Evolutionary conservation across 2,113 vertebrate genomes (phyloP), one percentile per base, ranked within the genome.

Genomic region (Aldabrachelys gigantea): DNA sequence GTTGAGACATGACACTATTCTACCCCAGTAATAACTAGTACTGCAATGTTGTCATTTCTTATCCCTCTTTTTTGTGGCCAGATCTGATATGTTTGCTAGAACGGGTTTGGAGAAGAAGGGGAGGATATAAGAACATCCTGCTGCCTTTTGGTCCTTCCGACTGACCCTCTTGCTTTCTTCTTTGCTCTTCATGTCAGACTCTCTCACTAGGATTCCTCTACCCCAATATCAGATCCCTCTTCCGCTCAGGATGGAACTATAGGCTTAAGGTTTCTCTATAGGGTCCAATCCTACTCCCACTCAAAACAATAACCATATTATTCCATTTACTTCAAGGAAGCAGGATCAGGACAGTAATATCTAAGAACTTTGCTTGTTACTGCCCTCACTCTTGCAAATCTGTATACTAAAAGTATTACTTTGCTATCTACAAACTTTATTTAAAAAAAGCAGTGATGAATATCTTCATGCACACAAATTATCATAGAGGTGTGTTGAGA

Each of bases 21-120:
- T 93, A 89, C 80, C 84, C 89, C 83, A 76, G 38, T 94, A 65
- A 92, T 91, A 96, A 93, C 3, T 7, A n/a, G 57, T n/a, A 75
- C 85, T 93, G 65, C 89, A 75, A 95, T 89, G 89, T 87, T 96
- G 89, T 88, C 95, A 92, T 84, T 95, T 93, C 95, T 89, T 79
- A 91, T 54, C 87, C 86, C 52, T 75, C 93, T 65, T 83, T 80
- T 85, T 41, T 44, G 14, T 52, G 25, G 47, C 19, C 79, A 29
- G 56, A 50, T 41, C 53, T 84, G 47, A 80, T 80, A 91, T 44
- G 19, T 10, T 24, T 82, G 19, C 25, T 75, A 52, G 49, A n/a
- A 82, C 13, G 5, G 49, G 53, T 47, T 82, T 91, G 52, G 41
- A 57, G 49, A 57, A 87, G 27, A 27, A 52, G 11, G 25, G 82